phyloP scores from a whole-genome alignment of 2,113 vertebrate species.

The Phalacrocorax aristotelis region DNA sequence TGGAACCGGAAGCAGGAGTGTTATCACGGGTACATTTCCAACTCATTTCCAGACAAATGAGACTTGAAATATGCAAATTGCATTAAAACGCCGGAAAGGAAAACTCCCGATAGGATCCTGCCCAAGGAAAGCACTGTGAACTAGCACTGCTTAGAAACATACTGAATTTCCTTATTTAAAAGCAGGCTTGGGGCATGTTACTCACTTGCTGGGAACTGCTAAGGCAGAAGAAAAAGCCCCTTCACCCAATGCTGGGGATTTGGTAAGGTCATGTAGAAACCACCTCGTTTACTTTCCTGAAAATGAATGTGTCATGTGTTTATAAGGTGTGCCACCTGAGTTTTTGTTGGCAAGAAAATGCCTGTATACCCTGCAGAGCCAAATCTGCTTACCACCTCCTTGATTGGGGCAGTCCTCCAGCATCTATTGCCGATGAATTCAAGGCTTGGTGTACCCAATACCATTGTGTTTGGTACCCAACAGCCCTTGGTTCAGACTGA shows the following conservation, averaged over 20 bases:
- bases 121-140: background rate
- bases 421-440: fast-evolving
- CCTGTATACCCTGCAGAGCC: background rate
- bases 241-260: background rate
- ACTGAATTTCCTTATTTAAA: background rate
- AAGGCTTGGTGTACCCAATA: fast-evolving
- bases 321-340: background rate
- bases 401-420: background rate
- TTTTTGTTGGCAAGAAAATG: background rate
- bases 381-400: background rate
- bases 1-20: background rate
- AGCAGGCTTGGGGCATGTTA: background rate
- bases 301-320: background rate
- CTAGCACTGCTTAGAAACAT: background rate
- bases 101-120: background rate
- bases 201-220: background rate
- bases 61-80: slow-evolving; percentile 41
- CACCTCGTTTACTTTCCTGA: background rate
- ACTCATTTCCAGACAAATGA: slow-evolving; percentile 44
- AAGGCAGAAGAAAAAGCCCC: background rate
- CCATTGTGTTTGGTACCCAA: background rate
- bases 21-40: background rate
- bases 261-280: background rate
- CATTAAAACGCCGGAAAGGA: background rate
- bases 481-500: background rate